A percentile compares a stretch with the other conserved stretches of the same genome.
These are phyloP conservation scores for Chaetops frenatus DNA, from an alignment of 2,113 vertebrate species.

Conservation along the genomic window DNA sequence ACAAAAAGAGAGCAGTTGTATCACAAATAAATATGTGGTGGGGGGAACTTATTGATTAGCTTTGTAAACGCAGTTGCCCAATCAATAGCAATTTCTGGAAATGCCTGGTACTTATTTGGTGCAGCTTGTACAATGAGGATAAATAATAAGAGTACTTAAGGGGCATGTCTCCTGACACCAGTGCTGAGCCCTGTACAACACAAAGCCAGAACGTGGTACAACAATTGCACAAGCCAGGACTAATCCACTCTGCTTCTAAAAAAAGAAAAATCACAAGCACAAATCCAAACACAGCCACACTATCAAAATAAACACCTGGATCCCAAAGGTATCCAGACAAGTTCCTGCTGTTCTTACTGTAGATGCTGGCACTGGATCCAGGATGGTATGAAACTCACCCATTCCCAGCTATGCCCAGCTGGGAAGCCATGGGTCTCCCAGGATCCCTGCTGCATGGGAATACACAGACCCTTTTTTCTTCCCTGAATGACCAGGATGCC, in stretches of 20 bases:
- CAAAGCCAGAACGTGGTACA: background rate
- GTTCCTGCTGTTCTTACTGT: background rate
- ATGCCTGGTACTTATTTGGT: constrained; percentile 73
- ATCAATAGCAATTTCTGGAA: constrained; percentile 81
- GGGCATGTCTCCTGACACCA: constrained; percentile 58
- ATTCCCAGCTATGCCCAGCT: background rate
- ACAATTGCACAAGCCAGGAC: background rate
- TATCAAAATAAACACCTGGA: background rate
- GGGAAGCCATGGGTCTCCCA: background rate
- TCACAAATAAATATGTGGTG: constrained; percentile 69
- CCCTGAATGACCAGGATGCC: background rate
- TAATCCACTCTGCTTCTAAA: background rate
- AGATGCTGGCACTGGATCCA: background rate
- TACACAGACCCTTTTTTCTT: background rate
- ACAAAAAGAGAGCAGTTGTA: constrained; percentile 56
- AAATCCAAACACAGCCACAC: background rate
- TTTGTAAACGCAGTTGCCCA: constrained; percentile 69
- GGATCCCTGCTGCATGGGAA: background rate
- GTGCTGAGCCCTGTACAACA: constrained; percentile 20
- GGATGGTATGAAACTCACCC: background rate
- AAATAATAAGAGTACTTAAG: constrained; percentile 69
- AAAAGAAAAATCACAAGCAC: background rate
- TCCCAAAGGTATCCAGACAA: background rate
- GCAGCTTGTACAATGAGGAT: constrained; percentile 62
- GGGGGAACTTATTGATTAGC: constrained; percentile 72